Evolutionary conservation across 2,797 vertebrate genomes (phyloP).

Genomic region (Sebastolobus altivelis): DNA sequence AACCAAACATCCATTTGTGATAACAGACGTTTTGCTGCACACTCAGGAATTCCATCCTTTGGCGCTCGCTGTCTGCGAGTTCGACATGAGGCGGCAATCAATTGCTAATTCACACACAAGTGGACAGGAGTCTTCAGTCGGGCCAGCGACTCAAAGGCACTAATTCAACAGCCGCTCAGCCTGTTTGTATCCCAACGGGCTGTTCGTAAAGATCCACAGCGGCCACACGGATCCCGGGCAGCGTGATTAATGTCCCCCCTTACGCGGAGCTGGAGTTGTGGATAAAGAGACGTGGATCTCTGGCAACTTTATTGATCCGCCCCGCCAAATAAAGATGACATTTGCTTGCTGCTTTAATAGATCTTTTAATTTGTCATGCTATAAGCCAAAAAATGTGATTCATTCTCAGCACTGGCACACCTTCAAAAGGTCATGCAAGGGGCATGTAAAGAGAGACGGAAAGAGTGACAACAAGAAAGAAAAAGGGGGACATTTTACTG

Average conservation of each 20-base stretch:
- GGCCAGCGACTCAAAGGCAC: constrained; percentile 78
- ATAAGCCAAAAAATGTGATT: constrained; percentile 77
- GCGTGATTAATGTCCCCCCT: constrained; percentile 79
- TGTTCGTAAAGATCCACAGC: constrained; percentile 81
- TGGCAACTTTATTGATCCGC: constrained; percentile 83
- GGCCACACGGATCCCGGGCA: constrained; percentile 76
- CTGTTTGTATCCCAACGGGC: constrained; percentile 82
- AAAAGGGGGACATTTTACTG: not conserved
- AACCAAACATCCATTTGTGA: constrained; percentile 64
- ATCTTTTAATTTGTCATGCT: constrained; percentile 82
- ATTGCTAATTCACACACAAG: constrained; percentile 82
- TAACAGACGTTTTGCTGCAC: constrained; percentile 31
- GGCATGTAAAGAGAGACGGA: not conserved
- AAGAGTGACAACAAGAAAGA: not conserved
- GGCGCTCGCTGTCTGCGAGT: constrained; percentile 62
- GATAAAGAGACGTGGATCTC: constrained; percentile 81
- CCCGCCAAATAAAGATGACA: constrained; percentile 84
- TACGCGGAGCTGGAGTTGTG: constrained; percentile 61
- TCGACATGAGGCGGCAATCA: constrained; percentile 78
- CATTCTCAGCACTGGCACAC: constrained; percentile 51
- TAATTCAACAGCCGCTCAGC: constrained; percentile 82
- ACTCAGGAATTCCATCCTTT: constrained; percentile 71
- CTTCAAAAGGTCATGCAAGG: constrained; percentile 60
- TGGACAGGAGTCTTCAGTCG: constrained; percentile 79
- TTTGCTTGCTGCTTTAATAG: constrained; percentile 82